These are phyloP conservation scores for Plagodis pulveraria DNA, from an alignment of 2,888 invertebrate genomes.

Conservation along the genomic window DNA sequence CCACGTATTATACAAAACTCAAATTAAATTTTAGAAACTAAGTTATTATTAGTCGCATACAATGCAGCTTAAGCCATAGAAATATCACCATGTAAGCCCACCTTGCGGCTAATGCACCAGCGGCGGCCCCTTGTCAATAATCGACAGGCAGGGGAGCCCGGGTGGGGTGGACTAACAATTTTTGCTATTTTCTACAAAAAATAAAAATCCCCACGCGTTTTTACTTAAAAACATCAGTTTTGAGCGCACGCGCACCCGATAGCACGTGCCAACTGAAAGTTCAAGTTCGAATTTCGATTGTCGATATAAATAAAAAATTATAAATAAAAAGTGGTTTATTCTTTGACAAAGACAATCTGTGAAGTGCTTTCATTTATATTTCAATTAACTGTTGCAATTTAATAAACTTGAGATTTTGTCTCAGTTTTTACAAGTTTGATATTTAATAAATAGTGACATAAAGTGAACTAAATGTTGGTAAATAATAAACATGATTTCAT, in stretches of 20 bases:
- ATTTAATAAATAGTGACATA: too few species aligned
- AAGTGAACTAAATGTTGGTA: too few species aligned
- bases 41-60: background rate
- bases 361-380: too few species aligned
- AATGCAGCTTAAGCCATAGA: background rate
- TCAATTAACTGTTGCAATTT: too few species aligned
- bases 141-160: slow-evolving; percentile 63
- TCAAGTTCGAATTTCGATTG: slow-evolving; percentile 23
- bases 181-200: slow-evolving; percentile 79
- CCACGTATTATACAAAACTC: too few species aligned
- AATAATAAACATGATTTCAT: too few species aligned
- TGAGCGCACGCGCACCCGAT: slow-evolving; percentile 70
- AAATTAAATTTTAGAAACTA: too few species aligned
- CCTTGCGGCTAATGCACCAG: slow-evolving; percentile 64
- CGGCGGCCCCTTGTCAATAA: slow-evolving; percentile 70
- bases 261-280: slow-evolving; percentile 60
- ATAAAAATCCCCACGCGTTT: slow-evolving; percentile 74
- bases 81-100: slow-evolving; percentile 58
- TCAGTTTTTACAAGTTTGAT: too few species aligned
- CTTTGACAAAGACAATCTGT: too few species aligned
- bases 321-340: too few species aligned
- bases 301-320: background rate
- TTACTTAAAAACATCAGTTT: slow-evolving; percentile 82
- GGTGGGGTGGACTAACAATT: slow-evolving; percentile 65
- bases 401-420: too few species aligned